Conservation (phyloP, 2,113 vertebrate species). For the Barbus barbus region DNA sequence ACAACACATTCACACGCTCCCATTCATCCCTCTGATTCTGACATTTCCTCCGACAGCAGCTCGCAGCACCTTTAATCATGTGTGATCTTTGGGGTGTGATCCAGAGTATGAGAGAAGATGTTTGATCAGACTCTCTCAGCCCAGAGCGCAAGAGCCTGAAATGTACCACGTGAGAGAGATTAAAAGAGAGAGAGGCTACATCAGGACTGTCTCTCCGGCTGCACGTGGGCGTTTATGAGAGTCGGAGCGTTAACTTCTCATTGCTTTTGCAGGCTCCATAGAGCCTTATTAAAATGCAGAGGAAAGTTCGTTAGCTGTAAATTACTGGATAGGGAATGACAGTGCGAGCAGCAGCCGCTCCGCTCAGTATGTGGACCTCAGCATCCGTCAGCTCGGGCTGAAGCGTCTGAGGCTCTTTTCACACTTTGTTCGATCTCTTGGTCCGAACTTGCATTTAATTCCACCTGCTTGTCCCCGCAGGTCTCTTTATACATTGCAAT, state of each 20-base stretch:
- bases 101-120: neutral
- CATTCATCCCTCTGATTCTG: slow-evolving; percentile 10
- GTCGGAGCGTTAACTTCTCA: slow-evolving; percentile 70
- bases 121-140: slow-evolving; percentile 36
- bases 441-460: neutral
- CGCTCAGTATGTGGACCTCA: neutral
- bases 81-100: slow-evolving; percentile 36
- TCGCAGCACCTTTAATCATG: slow-evolving; percentile 22
- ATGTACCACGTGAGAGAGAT: slow-evolving; percentile 50
- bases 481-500: neutral
- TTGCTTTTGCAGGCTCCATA: slow-evolving; percentile 63
- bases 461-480: neutral
- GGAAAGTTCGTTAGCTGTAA: slow-evolving; percentile 63
- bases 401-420: neutral
- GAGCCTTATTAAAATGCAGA: slow-evolving; percentile 58
- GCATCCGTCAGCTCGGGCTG: no score
- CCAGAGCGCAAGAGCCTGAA: neutral
- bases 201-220: slow-evolving; percentile 18
- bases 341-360: slow-evolving; percentile 3
- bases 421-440: neutral
- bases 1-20: neutral
- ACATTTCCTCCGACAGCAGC: slow-evolving; percentile 7
- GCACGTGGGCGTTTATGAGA: slow-evolving; percentile 60
- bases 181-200: slow-evolving; percentile 50
- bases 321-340: slow-evolving; percentile 40